phyloP scores from a whole-genome alignment of 2,113 vertebrate genomes.

The Nesogale talazaci region DNA sequence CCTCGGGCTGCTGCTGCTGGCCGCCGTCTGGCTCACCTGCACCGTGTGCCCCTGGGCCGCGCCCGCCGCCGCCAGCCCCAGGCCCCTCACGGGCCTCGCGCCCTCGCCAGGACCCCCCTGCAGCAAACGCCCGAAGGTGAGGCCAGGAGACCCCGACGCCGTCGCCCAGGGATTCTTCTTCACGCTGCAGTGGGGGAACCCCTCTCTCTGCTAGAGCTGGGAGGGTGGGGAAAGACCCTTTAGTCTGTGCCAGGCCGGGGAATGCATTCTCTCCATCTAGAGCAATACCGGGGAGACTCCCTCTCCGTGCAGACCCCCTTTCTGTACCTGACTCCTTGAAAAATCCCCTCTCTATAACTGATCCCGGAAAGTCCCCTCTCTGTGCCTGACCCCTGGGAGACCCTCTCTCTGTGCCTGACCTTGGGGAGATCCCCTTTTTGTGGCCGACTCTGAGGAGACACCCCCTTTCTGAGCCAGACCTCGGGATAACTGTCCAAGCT shows the following conservation, averaged over 20 bases:
- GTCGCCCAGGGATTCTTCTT: neutral
- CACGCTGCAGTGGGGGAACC: too few species aligned
- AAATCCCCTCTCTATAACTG: too few species aligned
- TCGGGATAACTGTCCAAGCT: too few species aligned
- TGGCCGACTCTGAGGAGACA: too few species aligned
- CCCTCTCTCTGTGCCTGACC: too few species aligned
- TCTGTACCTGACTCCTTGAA: neutral
- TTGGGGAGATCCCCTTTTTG: neutral
- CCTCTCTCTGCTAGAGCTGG: too few species aligned
- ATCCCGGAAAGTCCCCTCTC: neutral
- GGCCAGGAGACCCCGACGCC: neutral
- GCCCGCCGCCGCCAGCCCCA: neutral
- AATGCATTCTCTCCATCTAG: too few species aligned
- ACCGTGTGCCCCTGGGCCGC: accelerated
- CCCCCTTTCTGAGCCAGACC: neutral
- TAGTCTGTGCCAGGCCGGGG: too few species aligned
- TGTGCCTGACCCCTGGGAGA: neutral
- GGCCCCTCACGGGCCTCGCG: neutral
- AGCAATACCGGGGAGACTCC: neutral
- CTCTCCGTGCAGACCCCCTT: neutral
- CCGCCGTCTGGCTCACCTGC: neutral
- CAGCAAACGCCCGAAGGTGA: constrained; percentile 63
- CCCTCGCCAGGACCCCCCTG: neutral
- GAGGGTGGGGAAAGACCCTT: too few species aligned
- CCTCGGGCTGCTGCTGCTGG: neutral